Percentiles rank a stretch among this genome's conserved stretches.
phyloP scores from a whole-genome alignment of 2,113 vertebrate species.

The Elanoides forficatus region DNA sequence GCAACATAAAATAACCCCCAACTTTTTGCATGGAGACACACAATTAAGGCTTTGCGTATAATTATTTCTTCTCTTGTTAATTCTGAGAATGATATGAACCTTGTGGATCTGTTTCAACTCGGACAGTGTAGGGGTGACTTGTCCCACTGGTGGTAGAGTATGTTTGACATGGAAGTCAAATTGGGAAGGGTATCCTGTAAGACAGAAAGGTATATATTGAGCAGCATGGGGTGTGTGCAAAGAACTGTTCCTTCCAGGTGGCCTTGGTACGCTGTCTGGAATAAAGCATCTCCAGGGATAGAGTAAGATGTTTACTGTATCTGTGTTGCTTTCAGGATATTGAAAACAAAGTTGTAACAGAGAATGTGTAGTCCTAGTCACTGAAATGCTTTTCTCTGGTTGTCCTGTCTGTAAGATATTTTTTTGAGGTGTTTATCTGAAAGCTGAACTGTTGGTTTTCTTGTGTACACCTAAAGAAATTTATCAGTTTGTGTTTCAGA shows the following conservation, averaged over 20 bases:
- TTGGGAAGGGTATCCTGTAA: neutral
- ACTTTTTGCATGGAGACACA: neutral
- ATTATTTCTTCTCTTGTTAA: neutral
- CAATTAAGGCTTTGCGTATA: neutral
- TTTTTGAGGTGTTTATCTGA: neutral
- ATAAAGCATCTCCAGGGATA: neutral
- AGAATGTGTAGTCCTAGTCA: neutral
- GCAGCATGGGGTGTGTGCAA: neutral
- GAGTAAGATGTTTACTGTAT: neutral
- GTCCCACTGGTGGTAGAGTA: fast-evolving
- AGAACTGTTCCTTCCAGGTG: neutral
- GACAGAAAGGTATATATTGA: neutral
- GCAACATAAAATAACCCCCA: neutral
- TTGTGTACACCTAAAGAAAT: neutral
- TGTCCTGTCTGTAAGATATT: neutral
- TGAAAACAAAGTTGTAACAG: neutral
- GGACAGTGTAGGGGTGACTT: neutral
- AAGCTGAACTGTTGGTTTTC: neutral
- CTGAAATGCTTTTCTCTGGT: neutral
- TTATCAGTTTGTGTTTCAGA: neutral
- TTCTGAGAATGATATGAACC: neutral
- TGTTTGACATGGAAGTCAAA: neutral
- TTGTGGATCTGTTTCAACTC: neutral
- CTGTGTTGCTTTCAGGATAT: neutral
- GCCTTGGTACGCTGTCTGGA: neutral